Base-by-base conservation (phyloP, 2,797 vertebrate species). In the Sphenodon punctatus region DNA sequence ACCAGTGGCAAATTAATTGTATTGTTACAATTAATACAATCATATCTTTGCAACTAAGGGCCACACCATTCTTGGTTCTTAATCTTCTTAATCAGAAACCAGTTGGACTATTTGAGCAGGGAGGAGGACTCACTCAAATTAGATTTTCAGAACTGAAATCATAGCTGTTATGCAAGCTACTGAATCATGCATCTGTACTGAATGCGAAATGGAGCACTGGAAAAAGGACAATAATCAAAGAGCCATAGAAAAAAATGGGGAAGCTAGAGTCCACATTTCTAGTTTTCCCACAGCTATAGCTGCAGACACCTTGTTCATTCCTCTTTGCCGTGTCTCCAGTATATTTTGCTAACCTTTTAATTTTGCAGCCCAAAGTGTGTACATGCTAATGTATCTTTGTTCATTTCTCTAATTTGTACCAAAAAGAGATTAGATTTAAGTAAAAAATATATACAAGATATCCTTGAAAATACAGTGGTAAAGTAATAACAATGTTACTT, bases 371-470 rank as follows among this genome's bases (percentile, higher is more conserved):
- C 60, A 75, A 36, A 23, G 20, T 49, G 27, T 82, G 48, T 23
- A 30, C 16, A 34, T 65, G 16, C 32, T 74, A 74, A 63, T 45
- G n/a, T 71, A 58, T 11, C 46, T 51, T 66, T 51, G 73, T 76
- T 70, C 34, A 41, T 41, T 83, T 78, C 55, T 81, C 34, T 51
- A 53, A 80, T 86, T 90, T 85, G 59, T 89, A 76, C 30, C 46
- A 49, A 82, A 51, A 73, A 48, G 53, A n/a, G 66, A 86, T 91
- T 88, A 89, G 20, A 81, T 75, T 87, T 76, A 86, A 90, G 82
- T 75, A 64, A 43, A 85, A 51, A 60, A 10, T 20, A 92, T 45
- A 85, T 12, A 39, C 69, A 75, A 64, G 53, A 72, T 42, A 87
- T 81, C 74, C 70, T 84, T 74, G 34, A 88, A 91, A 67, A 91